Conservation (phyloP, 2,113 vertebrate genomes). For the Spea bombifrons region DNA sequence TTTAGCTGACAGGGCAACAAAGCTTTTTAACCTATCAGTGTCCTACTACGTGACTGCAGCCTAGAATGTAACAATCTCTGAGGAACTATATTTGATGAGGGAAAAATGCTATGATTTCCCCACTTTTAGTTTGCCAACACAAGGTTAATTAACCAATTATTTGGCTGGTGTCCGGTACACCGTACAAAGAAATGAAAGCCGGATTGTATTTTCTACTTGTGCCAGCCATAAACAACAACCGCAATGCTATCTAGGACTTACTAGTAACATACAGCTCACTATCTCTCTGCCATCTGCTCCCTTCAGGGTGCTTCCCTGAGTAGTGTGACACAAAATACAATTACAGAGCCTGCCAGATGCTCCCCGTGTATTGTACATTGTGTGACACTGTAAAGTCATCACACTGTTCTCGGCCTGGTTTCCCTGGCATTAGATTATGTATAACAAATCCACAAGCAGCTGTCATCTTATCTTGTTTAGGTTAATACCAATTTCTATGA, state of each 20-base stretch:
- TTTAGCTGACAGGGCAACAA: no score
- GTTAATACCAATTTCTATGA: not conserved
- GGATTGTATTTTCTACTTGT: not conserved
- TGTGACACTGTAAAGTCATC: conserved; percentile 34
- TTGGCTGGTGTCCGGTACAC: no score
- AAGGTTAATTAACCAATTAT: no score
- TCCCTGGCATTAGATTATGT: conserved; percentile 9
- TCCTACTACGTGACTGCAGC: no score
- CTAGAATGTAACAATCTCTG: no score
- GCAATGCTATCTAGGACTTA: conserved; percentile 16
- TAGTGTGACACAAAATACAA: conserved; percentile 53
- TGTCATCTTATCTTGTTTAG: conserved; percentile 13
- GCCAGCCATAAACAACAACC: not conserved
- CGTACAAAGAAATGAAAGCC: not conserved
- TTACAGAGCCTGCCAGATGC: conserved; percentile 56
- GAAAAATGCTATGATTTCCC: no score
- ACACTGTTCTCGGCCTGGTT: conserved; percentile 16
- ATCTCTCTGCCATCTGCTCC: conserved; percentile 54
- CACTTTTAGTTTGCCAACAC: no score
- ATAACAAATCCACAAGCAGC: conserved; percentile 1
- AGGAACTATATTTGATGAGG: no score
- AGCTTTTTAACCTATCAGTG: no score
- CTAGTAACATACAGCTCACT: conserved; percentile 38
- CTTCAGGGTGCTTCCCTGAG: conserved; percentile 43
- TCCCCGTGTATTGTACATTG: conserved; percentile 42